Evolutionary conservation across 2,113 vertebrate genomes (phyloP), one percentile per base, ranked within the genome.

Genomic region (Choloepus hoffmanni): DNA sequence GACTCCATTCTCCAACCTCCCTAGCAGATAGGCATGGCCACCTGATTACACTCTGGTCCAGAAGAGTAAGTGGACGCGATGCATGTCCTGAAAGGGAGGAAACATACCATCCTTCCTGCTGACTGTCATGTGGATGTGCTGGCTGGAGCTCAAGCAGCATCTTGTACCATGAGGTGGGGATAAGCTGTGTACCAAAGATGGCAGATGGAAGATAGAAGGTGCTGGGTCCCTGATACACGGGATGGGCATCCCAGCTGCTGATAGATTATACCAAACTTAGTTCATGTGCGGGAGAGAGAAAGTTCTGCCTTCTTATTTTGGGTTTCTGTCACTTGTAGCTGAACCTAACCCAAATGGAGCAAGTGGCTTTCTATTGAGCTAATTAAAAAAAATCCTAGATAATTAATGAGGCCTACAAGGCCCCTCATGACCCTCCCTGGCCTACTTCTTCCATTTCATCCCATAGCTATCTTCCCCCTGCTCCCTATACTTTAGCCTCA

Each of bases 131-230:
- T 33, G 40, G 36, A 28, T n/a, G 36, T 76, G 78, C 36, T 18
- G 45, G 70, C 84, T 77, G 68, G 86, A 62, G 63, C 63, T 93
- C 53, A 77, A 48, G 76, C 86, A 82, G 86, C 79, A 40, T 65
- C 1, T 21, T 65, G 53, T 55, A 72, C 28, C 53, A 55, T 40
- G 72, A 89, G 82, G 19, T 11, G 26, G n/a, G 23, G n/a, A n/a
- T 33, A 36, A 86, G 40, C 23, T 86, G 58, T 85, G 40, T 77
- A 78, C 60, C 28, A 18, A 82, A 28, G 28, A 50, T 45, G 10
- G 23, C 5, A 45, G 36, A 55, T 53, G 43, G 28, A 60, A 62
- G 28, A 50, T 8, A 40, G 70, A 77, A 85, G 40, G 40, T 16
- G 30, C 43, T 73, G 16, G n/a, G 58, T 89, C 26, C 33, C 65